These are phyloP conservation scores for Oreochromis grahami DNA, from an alignment of 2,797 vertebrate species.

Conservation along the genomic window DNA sequence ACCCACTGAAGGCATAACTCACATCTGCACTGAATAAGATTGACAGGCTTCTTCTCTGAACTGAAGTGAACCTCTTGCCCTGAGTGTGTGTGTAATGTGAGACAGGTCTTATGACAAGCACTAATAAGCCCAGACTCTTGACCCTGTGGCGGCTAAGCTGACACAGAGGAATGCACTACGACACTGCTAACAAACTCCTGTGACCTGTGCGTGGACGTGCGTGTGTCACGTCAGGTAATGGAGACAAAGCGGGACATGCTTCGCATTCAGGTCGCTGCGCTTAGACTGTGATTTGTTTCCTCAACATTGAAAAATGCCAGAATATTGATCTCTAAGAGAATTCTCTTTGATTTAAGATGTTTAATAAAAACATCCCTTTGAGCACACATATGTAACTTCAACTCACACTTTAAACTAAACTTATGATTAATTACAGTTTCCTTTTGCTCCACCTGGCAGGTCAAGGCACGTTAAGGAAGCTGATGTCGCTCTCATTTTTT, in stretches of 20 bases:
- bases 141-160: conserved; percentile 46
- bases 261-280: neutral
- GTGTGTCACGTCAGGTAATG: conserved; percentile 26
- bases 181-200: conserved; percentile 34
- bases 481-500: neutral
- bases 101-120: conserved; percentile 52
- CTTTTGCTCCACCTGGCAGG: neutral
- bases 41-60: conserved; percentile 69
- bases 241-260: neutral
- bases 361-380: neutral
- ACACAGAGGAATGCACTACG: conserved; percentile 32
- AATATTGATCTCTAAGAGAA: neutral
- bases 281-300: neutral
- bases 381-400: neutral
- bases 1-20: conserved; percentile 19
- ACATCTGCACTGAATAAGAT: conserved; percentile 56
- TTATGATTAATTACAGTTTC: neutral
- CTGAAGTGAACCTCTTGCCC: conserved; percentile 59
- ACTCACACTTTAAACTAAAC: neutral
- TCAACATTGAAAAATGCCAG: neutral
- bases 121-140: conserved; percentile 67
- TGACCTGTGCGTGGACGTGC: neutral
- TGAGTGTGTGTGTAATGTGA: conserved; percentile 67
- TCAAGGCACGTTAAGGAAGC: neutral
- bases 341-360: neutral